A percentile compares a stretch with the other conserved stretches of the same genome.
Evolutionary conservation across 2,113 vertebrate species (phyloP).

Genomic region (Colistium nudipinnis): DNA sequence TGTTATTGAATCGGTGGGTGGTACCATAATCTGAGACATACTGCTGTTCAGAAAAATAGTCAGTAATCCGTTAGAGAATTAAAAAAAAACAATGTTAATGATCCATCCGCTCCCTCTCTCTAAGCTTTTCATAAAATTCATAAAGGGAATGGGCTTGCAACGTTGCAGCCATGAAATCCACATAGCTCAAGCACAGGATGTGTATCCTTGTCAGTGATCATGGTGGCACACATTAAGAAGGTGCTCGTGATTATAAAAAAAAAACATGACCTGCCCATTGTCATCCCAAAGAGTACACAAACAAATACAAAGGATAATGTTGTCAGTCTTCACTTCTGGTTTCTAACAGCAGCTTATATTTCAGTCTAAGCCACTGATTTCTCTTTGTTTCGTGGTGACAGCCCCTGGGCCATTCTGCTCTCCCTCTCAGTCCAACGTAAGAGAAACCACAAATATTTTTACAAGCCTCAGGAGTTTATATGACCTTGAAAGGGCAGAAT

Average conservation of each 20-base stretch:
- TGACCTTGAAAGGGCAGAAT: constrained; percentile 49
- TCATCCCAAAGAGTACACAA: background rate
- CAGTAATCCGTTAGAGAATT: background rate
- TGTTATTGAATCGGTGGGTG: constrained; percentile 16
- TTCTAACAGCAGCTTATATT: constrained; percentile 8
- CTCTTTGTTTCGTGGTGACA: constrained; percentile 8
- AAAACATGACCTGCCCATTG: constrained; percentile 22
- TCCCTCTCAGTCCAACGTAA: constrained; percentile 29
- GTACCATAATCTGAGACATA: background rate
- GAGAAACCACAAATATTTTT: constrained; percentile 38
- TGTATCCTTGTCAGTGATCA: constrained; percentile 3
- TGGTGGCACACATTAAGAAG: constrained; percentile 31
- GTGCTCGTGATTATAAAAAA: constrained; percentile 16
- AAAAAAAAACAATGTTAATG: no score
- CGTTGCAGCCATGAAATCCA: constrained; percentile 34
- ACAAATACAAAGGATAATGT: constrained; percentile 5
- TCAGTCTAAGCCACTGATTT: constrained; percentile 19
- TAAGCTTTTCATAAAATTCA: constrained; percentile 8
- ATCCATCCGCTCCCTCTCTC: constrained; percentile 15
- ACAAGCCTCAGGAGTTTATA: constrained; percentile 32
- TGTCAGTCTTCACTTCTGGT: constrained; percentile 15
- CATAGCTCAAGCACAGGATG: constrained; percentile 11
- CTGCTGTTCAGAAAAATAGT: background rate
- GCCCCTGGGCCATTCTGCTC: constrained; percentile 17
- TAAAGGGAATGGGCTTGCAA: constrained; percentile 32